Percentiles rank a stretch among this genome's conserved stretches.
These are phyloP conservation scores for Drosophila albomicans DNA, from an alignment of 1,140 invertebrate species.

Conservation along the genomic window DNA sequence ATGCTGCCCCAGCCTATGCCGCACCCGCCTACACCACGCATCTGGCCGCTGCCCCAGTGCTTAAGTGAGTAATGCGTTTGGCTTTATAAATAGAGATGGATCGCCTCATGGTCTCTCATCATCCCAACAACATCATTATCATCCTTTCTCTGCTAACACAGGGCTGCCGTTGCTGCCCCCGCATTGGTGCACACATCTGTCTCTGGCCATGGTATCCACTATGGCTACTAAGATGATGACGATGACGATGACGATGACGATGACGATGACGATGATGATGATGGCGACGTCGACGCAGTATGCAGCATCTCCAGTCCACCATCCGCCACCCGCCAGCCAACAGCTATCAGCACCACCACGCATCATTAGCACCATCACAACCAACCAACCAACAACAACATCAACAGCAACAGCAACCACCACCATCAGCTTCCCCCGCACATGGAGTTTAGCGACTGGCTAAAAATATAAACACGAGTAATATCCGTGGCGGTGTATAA, in stretches of 20 bases:
- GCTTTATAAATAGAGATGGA: slow-evolving; percentile 60
- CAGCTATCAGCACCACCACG: slow-evolving; percentile 10
- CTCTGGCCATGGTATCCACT: slow-evolving; percentile 85
- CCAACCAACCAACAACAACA: neutral
- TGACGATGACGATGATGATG: neutral
- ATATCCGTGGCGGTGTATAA: slow-evolving; percentile 51
- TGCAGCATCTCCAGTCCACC: slow-evolving; percentile 3
- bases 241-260: no score
- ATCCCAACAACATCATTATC: neutral
- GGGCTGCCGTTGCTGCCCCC: slow-evolving; percentile 78
- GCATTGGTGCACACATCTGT: slow-evolving; percentile 85
- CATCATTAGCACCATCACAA: slow-evolving; percentile 9
- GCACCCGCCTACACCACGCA: slow-evolving; percentile 72
- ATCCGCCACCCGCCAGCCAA: slow-evolving; percentile 1
- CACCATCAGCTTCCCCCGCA: neutral
- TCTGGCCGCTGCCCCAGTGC: slow-evolving; percentile 70
- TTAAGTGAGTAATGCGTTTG: slow-evolving; percentile 71
- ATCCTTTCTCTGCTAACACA: slow-evolving; percentile 23
- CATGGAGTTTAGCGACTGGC: slow-evolving; percentile 39
- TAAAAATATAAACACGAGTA: slow-evolving; percentile 54
- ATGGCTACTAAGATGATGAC: slow-evolving; percentile 83
- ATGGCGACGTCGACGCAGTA: neutral
- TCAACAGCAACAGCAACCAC: neutral
- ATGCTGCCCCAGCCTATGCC: slow-evolving; percentile 68
- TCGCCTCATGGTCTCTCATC: neutral